These are phyloP conservation scores for Pagrus major DNA, from an alignment of 2,113 vertebrate species.

Conservation along the genomic window DNA sequence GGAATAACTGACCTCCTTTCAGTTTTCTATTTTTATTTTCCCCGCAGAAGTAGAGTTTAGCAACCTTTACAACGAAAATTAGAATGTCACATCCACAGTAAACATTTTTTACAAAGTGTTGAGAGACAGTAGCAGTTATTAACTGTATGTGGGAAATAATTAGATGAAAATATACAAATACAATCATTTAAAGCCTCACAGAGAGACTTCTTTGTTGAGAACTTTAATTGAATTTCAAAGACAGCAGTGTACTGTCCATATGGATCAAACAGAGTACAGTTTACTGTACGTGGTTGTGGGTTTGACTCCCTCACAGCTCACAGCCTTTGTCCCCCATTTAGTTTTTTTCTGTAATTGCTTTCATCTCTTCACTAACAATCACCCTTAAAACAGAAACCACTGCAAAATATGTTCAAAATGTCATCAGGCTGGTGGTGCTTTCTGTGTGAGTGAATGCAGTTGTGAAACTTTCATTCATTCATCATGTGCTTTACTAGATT, in stretches of 20 bases:
- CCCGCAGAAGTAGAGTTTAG: background rate
- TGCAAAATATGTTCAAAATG: background rate
- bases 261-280: background rate
- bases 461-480: background rate
- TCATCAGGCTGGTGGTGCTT: background rate
- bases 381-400: background rate
- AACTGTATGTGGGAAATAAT: background rate
- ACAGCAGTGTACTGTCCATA: background rate
- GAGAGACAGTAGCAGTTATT: background rate
- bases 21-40: background rate
- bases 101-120: background rate
- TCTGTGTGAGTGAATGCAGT: background rate
- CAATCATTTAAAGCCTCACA: background rate
- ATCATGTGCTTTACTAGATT: background rate
- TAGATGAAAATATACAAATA: background rate
- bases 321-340: background rate
- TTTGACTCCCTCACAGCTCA: background rate
- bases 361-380: too few species aligned
- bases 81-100: background rate
- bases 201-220: background rate
- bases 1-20: background rate
- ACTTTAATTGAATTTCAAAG: background rate
- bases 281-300: background rate
- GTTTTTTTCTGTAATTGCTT: background rate
- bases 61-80: background rate